Evolutionary conservation across 2,888 invertebrate species (phyloP).

Genomic region (Cyclophora albipunctata): DNA sequence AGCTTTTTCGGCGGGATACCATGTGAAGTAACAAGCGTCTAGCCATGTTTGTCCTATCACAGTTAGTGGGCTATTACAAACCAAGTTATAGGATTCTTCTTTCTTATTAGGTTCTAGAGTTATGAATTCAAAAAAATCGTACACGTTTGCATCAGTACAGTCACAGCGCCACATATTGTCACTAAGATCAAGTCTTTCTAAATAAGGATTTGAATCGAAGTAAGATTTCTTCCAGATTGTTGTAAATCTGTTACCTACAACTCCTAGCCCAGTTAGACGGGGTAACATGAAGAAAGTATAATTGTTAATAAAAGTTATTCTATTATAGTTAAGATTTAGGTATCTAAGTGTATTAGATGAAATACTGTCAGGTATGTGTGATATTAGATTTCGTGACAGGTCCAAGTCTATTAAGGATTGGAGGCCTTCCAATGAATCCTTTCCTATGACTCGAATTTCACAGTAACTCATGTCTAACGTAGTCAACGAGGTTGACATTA

Average conservation of each 20-base stretch:
- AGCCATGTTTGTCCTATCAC: constrained; percentile 81
- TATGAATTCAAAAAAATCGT: constrained; percentile 77
- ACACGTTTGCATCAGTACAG: constrained; percentile 76
- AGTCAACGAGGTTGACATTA: constrained; percentile 75
- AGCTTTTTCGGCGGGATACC: constrained; percentile 68
- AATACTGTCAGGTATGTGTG: constrained; percentile 76
- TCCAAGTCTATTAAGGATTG: constrained; percentile 76
- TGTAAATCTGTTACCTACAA: constrained; percentile 83
- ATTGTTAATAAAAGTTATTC: constrained; percentile 77
- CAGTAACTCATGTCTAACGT: constrained; percentile 79
- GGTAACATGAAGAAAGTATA: constrained; percentile 78
- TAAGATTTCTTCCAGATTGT: constrained; percentile 74
- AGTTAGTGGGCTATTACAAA: constrained; percentile 79
- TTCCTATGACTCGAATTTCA: constrained; percentile 76
- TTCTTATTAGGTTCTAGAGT: constrained; percentile 74
- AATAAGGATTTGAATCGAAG: constrained; percentile 76
- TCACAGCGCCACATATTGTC: constrained; percentile 88
- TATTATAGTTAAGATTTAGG: constrained; percentile 76
- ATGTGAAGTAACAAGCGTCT: constrained; percentile 77
- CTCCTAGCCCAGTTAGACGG: constrained; percentile 74
- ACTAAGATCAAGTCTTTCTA: constrained; percentile 76
- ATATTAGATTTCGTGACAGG: constrained; percentile 80
- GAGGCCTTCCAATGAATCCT: constrained; percentile 74
- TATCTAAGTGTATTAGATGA: constrained; percentile 76
- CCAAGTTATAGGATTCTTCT: constrained; percentile 64